Evolutionary conservation across 2,797 vertebrate genomes (phyloP), one percentile per base, ranked within the genome.

Genomic region (Perodicticus potto): DNA sequence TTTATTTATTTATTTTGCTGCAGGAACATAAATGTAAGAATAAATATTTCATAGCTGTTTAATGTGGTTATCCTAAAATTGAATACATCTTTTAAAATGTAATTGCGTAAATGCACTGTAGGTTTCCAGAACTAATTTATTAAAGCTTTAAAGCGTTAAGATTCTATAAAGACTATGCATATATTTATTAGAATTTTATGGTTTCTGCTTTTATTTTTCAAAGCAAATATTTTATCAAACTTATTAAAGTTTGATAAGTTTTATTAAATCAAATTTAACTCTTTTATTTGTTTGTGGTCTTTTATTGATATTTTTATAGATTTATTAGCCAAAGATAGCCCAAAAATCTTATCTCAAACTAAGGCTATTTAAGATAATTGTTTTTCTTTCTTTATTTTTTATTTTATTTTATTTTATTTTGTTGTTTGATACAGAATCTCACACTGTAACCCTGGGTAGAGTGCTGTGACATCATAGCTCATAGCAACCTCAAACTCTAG

Each of bases 11-110:
- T 89, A 86, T n/a, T 83, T 37, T 94, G 40, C 72, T 4, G 49
- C 59, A 80, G 73, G 25, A 77, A 86, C 34, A 94, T 70, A 95
- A 93, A 72, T 91, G 93, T 91, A 94, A 92, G 40, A 96, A 93
- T 81, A 87, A 89, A 85, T 87, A 78, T 91, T 97, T 96, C 63
- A 70, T 77, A 90, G 32, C 61, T 61, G 53, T 92, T 88, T 96
- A 90, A 88, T 85, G 69, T 93, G 67, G 49, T 88, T 94, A 94
- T 87, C 45, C 57, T 93, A 86, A 94, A 97, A 93, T 90, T 59
- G 34, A 93, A 4, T 61, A 32, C 59, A 63, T 90, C 29, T 90
- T 93, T 93, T 88, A 92, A 95, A 89, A 88, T 85, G 17, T 49
- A 95, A 37, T 83, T 88, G 23, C 37, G 70, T 95, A 91, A 93